Percentiles rank a stretch among this genome's conserved stretches.
Conservation (phyloP, 1,140 invertebrate genomes). For the Drosophila asahinai region DNA sequence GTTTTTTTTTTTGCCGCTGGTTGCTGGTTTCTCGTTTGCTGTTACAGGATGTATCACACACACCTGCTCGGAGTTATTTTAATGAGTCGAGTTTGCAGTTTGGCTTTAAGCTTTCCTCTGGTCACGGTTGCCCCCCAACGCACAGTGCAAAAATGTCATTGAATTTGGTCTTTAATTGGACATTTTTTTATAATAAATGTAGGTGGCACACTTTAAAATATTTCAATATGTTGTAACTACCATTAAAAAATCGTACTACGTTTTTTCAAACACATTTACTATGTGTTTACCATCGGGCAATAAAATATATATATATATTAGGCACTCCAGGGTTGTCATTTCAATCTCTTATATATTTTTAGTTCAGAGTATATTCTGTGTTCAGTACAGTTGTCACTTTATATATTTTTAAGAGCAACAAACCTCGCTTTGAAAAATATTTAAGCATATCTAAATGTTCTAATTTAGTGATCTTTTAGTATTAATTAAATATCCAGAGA, state of each 20-base stretch:
- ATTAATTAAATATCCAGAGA: no score
- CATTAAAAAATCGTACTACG: no score
- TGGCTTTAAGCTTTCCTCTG: conserved; percentile 64
- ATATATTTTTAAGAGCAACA: neutral
- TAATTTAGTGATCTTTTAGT: neutral
- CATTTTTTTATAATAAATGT: no score
- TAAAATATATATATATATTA: no score
- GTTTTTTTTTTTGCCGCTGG: conserved; percentile 26
- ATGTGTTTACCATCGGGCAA: no score
- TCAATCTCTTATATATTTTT: neutral
- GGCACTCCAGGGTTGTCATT: no score
- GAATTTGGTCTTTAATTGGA: neutral
- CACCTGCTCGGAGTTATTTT: conserved; percentile 76
- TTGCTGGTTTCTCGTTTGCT: conserved; percentile 36
- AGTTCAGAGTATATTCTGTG: neutral
- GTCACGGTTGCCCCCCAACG: neutral
- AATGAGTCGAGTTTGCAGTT: conserved; percentile 68
- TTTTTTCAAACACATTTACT: no score
- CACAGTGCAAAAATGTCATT: conserved; percentile 8
- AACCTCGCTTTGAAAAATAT: neutral
- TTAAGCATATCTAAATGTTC: neutral
- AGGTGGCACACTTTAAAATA: no score
- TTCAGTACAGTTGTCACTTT: no score
- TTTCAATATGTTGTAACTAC: no score
- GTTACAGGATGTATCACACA: conserved; percentile 77